phyloP scores from a whole-genome alignment of 2,797 vertebrate genomes.

The Clarias pachynema region DNA sequence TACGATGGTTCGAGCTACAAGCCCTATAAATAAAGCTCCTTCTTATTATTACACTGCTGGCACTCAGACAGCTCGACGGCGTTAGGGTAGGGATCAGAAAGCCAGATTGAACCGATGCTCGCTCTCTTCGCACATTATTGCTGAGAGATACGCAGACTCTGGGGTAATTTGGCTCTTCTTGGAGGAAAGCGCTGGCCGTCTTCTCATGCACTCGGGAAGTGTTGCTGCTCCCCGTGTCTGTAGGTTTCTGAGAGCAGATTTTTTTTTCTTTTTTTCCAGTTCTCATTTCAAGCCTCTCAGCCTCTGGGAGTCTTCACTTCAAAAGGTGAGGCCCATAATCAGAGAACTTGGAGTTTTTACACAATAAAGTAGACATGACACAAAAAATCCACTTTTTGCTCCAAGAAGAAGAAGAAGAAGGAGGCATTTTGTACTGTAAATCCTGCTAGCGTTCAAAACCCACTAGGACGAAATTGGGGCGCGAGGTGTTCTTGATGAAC shows the following conservation, averaged over 20 bases:
- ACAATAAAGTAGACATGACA: neutral
- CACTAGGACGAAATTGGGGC: neutral
- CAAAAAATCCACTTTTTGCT: no score
- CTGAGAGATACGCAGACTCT: neutral
- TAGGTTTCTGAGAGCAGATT: neutral
- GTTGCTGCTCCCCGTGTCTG: neutral
- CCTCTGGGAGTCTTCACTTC: constrained; percentile 4
- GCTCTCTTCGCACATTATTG: neutral
- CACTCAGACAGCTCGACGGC: neutral
- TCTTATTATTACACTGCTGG: no score
- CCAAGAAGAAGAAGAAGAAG: neutral
- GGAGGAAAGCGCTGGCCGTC: neutral
- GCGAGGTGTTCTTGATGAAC: neutral
- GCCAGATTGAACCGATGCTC: neutral
- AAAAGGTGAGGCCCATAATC: neutral
- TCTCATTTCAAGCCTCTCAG: neutral
- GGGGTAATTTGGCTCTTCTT: neutral
- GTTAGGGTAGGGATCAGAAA: neutral
- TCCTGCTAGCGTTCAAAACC: neutral
- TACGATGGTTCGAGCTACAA: neutral
- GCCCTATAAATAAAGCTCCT: neutral
- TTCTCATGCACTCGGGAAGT: neutral
- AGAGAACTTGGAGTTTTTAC: neutral
- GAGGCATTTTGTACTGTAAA: neutral
- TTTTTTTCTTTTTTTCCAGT: neutral